A percentile compares a stretch with the other conserved stretches of the same genome.
phyloP scores from a whole-genome alignment of 1,140 invertebrate genomes.

The Drosophila punjabiensis region DNA sequence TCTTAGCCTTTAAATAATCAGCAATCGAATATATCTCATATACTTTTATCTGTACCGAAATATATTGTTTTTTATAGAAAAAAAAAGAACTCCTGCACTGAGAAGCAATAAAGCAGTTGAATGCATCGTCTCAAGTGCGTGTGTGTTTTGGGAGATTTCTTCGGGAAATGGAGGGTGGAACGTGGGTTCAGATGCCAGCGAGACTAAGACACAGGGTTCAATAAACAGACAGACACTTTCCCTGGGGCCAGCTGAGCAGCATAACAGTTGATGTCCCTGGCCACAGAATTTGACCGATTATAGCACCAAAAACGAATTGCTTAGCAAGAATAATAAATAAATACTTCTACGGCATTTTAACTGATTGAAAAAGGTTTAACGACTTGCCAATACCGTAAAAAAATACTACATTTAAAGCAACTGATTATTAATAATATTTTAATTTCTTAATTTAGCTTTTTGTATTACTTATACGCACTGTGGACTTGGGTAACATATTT shows the following conservation, averaged over 20 bases:
- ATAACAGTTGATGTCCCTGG: slow-evolving; percentile 49
- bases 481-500: not conserved
- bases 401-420: not conserved
- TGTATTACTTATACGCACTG: slow-evolving; percentile 2
- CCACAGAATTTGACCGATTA: slow-evolving; percentile 75
- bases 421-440: not conserved
- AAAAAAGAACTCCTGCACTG: slow-evolving; percentile 32
- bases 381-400: not conserved
- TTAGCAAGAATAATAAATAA: slow-evolving; percentile 26
- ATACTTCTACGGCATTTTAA: not conserved
- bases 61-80: slow-evolving; percentile 39
- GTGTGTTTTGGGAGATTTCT: not conserved
- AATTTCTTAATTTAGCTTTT: not conserved
- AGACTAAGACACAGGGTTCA: slow-evolving; percentile 21
- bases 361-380: not conserved
- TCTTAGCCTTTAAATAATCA: not conserved
- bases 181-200: not conserved
- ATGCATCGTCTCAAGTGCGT: slow-evolving; percentile 23
- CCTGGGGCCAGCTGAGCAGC: slow-evolving; percentile 6
- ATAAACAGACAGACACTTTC: slow-evolving; percentile 41
- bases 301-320: slow-evolving; percentile 37
- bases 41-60: slow-evolving; percentile 16
- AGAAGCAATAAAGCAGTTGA: slow-evolving; percentile 49
- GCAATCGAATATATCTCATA: not conserved
- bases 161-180: not conserved